Conservation (phyloP, 2,797 vertebrate genomes). For the Hydrophis major region DNA sequence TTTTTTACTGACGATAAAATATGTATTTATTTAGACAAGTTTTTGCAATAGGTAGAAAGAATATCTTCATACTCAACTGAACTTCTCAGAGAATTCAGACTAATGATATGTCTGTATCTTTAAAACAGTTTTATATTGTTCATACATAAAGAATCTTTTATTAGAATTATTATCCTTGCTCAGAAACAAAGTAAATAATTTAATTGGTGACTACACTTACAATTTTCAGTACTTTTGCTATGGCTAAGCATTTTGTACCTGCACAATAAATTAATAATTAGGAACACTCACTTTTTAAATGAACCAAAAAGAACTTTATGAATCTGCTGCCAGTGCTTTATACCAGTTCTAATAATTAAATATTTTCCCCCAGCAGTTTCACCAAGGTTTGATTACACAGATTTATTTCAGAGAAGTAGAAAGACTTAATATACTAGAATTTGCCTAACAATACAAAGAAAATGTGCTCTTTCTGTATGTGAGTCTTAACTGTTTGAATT, state of each 20-base stretch:
- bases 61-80: constrained; percentile 2
- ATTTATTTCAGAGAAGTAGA: background rate
- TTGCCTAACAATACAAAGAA: background rate
- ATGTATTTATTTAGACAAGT: background rate
- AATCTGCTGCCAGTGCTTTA: background rate
- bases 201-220: background rate
- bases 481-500: background rate
- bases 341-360: background rate
- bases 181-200: background rate
- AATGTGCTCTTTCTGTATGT: background rate
- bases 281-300: background rate
- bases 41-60: background rate
- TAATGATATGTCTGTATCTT: background rate
- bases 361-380: background rate
- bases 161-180: background rate
- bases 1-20: background rate
- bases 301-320: background rate
- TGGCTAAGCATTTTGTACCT: background rate
- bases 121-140: constrained; percentile 7
- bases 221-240: background rate
- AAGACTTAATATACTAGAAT: background rate
- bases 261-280: background rate
- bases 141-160: background rate
- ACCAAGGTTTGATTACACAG: background rate
- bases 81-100: background rate